Conservation (phyloP, 1,140 invertebrate species). For the Brachionus manjavacas region DNA sequence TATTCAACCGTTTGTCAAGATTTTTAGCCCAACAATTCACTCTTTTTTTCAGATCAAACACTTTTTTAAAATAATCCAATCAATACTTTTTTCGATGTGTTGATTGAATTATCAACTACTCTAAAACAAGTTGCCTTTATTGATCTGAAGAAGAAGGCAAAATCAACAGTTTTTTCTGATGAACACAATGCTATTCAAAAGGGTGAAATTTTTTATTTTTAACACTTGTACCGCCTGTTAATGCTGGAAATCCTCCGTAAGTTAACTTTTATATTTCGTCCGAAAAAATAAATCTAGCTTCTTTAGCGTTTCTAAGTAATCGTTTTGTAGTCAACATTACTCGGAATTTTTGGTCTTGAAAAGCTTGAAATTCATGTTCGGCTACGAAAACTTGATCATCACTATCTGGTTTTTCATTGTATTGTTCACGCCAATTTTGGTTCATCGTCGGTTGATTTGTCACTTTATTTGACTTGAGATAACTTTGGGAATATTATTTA, state of each 20-base stretch:
- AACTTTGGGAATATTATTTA: too few species aligned
- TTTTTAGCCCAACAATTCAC: neutral
- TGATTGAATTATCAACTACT: too few species aligned
- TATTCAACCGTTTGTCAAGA: too few species aligned
- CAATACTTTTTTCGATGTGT: too few species aligned
- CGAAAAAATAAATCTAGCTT: neutral
- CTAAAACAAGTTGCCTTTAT: too few species aligned
- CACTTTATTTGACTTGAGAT: too few species aligned
- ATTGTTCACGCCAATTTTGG: too few species aligned
- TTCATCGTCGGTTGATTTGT: too few species aligned
- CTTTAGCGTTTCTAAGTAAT: neutral
- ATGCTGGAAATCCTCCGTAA: neutral
- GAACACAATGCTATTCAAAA: neutral
- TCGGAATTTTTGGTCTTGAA: neutral
- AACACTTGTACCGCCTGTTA: neutral
- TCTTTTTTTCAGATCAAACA: neutral
- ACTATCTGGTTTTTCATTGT: too few species aligned
- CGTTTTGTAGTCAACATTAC: neutral
- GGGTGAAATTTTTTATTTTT: neutral
- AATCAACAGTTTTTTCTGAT: neutral
- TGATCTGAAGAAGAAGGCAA: neutral
- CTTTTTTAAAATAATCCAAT: too few species aligned
- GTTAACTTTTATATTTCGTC: neutral
- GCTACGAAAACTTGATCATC: too few species aligned
- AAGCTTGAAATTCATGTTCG: neutral